Evolutionary conservation across 2,888 invertebrate genomes (phyloP).

Genomic region (Pristionchus maxplancki): DNA sequence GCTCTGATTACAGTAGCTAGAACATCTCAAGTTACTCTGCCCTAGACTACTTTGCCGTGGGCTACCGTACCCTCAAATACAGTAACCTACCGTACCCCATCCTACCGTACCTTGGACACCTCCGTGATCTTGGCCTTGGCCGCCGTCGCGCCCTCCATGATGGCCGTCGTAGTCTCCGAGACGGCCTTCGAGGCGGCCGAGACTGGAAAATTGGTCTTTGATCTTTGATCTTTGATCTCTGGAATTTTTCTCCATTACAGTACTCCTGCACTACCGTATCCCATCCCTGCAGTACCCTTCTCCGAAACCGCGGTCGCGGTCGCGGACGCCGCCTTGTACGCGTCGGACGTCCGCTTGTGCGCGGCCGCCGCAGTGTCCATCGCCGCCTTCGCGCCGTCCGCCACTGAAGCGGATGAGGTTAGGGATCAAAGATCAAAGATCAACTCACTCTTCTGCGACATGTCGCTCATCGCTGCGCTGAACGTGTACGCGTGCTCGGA

Average conservation of each 20-base stretch:
- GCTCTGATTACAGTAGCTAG: no score
- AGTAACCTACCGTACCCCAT: background rate
- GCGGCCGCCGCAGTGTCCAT: background rate
- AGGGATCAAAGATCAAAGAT: conserved; percentile 41
- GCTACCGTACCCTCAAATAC: no score
- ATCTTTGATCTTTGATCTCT: background rate
- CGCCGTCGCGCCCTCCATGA: conserved; percentile 2
- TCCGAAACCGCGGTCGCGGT: background rate
- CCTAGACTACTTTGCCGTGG: no score
- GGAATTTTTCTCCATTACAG: background rate
- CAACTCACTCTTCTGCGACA: conserved; percentile 26
- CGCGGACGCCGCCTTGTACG: background rate
- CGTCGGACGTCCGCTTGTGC: background rate
- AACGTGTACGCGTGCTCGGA: background rate
- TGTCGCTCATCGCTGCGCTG: background rate
- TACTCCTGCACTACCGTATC: background rate
- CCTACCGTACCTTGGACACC: background rate
- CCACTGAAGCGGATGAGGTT: background rate
- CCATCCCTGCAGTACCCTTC: background rate
- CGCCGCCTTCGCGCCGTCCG: background rate
- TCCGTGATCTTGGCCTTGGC: conserved; percentile 20
- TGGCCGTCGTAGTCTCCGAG: conserved; percentile 21
- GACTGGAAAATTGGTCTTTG: background rate
- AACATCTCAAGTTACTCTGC: no score
- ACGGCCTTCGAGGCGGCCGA: background rate